Percentiles rank a stretch among this genome's conserved stretches.
phyloP scores from a whole-genome alignment of 2,113 vertebrate genomes.

The Pontoporia blainvillei region DNA sequence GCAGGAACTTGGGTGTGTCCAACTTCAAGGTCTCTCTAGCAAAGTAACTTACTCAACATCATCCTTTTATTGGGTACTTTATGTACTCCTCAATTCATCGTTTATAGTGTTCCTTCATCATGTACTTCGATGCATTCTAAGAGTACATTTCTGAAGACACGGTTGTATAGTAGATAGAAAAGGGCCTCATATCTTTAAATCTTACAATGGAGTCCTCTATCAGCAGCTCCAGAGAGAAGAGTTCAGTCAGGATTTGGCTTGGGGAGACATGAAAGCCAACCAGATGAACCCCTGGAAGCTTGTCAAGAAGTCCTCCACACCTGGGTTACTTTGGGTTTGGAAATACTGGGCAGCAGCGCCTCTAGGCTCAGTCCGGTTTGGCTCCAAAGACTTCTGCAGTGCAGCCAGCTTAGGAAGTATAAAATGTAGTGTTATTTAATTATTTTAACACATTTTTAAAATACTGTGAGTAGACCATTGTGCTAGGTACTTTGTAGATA shows the following conservation, averaged over 20 bases:
- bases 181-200: not conserved
- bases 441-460: not conserved
- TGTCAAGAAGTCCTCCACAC: not conserved
- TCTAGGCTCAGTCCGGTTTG: not conserved
- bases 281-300: not conserved
- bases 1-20: not conserved
- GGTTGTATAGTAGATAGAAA: not conserved
- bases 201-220: not conserved
- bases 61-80: not conserved
- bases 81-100: not conserved
- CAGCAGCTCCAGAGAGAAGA: not conserved
- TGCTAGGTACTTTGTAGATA: not conserved
- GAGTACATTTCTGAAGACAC: not conserved
- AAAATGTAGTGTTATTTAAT: not conserved
- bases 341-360: not conserved
- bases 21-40: not conserved
- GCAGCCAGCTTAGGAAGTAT: not conserved
- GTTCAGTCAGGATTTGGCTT: not conserved
- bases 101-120: not conserved
- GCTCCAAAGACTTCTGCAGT: not conserved
- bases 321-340: not conserved
- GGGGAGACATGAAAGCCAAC: not conserved
- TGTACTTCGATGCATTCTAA: not conserved
- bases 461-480: not conserved
- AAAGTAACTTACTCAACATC: not conserved